These are phyloP conservation scores for Poeciliopsis turneri DNA, from an alignment of 2,797 vertebrate genomes.

Conservation along the genomic window DNA sequence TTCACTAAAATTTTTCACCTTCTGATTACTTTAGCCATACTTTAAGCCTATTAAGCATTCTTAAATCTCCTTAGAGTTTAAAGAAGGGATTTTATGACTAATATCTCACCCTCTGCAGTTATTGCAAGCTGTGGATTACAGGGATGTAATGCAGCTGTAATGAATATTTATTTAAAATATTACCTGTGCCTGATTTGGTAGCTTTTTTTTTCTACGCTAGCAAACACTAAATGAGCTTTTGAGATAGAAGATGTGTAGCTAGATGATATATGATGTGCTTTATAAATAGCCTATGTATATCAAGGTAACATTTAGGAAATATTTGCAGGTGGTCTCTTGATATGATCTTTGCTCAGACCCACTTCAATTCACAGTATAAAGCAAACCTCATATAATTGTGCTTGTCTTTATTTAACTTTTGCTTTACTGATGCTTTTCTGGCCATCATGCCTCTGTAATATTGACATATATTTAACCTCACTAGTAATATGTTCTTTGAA, in stretches of 20 bases:
- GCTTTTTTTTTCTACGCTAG: slow-evolving; percentile 2
- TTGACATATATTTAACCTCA: background rate
- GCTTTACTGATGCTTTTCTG: background rate
- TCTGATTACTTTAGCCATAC: slow-evolving; percentile 11
- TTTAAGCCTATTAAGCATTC: slow-evolving; percentile 28
- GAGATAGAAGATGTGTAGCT: background rate
- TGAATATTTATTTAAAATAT: slow-evolving; percentile 2
- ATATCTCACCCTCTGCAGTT: slow-evolving; percentile 10
- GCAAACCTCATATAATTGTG: background rate
- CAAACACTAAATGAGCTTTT: background rate
- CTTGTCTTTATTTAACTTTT: background rate
- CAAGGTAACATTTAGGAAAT: slow-evolving; percentile 7
- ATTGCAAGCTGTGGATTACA: slow-evolving; percentile 2
- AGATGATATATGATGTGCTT: background rate
- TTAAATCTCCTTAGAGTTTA: slow-evolving; percentile 23
- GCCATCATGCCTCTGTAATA: background rate
- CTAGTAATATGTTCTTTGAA: background rate
- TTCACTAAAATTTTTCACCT: slow-evolving; percentile 15
- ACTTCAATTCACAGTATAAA: background rate
- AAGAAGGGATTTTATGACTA: slow-evolving; percentile 34
- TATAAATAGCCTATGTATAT: background rate
- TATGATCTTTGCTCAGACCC: background rate
- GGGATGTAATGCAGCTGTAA: slow-evolving; percentile 2
- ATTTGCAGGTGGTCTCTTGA: slow-evolving; percentile 24
- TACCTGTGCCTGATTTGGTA: background rate